Evolutionary conservation across 2,888 invertebrate genomes (phyloP).

Genomic region (Scelioninae gen. 1): DNA sequence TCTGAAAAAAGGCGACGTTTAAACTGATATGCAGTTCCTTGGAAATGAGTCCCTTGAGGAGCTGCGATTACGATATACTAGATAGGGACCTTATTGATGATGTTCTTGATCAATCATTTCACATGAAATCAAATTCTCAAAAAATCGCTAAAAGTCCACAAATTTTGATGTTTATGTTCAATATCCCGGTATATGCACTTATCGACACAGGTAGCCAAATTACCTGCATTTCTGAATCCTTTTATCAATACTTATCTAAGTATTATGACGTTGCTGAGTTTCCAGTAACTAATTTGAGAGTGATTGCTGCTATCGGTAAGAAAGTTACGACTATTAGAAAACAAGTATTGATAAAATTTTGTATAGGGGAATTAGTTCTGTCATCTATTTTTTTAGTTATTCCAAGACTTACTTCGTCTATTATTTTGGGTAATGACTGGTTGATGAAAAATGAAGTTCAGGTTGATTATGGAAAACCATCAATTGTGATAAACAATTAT

Average conservation of each 20-base stretch:
- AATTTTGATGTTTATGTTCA: background rate
- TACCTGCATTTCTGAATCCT: background rate
- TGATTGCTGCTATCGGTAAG: background rate
- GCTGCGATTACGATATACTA: background rate
- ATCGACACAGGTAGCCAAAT: background rate
- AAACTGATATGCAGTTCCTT: background rate
- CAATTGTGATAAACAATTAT: background rate
- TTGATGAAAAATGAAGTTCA: background rate
- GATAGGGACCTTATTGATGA: background rate
- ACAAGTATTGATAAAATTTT: background rate
- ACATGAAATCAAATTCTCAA: background rate
- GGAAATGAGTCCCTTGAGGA: background rate
- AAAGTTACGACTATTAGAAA: background rate
- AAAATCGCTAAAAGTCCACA: background rate
- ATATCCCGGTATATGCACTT: background rate
- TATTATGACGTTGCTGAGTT: background rate
- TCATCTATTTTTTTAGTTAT: background rate
- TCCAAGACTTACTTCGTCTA: background rate
- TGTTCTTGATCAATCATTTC: background rate
- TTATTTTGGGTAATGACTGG: constrained; percentile 8
- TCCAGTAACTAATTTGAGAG: background rate
- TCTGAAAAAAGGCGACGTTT: background rate
- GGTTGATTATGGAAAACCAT: background rate
- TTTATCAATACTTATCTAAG: background rate
- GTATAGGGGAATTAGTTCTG: background rate